phyloP scores from a whole-genome alignment of 1,140 invertebrate genomes.

The Rhopalosiphum padi region DNA sequence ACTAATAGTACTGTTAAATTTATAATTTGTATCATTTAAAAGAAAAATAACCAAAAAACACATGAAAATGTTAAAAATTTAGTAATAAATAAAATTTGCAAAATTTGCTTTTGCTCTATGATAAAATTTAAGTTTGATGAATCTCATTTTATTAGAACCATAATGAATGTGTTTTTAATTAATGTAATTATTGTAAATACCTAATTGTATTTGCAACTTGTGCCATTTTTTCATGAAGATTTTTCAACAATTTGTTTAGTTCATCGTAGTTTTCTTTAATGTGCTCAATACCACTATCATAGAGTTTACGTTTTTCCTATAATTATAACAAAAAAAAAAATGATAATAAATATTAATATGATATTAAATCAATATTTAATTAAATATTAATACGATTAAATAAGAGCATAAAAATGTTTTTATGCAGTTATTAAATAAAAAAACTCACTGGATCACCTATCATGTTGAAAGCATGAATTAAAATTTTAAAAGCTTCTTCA shows the following conservation, averaged over 20 bases:
- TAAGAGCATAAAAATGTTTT: constrained; percentile 20
- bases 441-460: constrained; percentile 85
- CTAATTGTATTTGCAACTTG: constrained; percentile 88
- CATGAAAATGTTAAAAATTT: too few species aligned
- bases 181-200: constrained; percentile 61
- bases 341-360: too few species aligned
- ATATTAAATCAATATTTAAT: too few species aligned
- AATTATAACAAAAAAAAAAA: constrained; percentile 61
- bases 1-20: too few species aligned
- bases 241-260: constrained; percentile 79
- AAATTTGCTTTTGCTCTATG: not conserved
- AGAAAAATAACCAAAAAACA: too few species aligned
- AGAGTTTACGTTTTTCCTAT: constrained; percentile 79
- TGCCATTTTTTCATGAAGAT: constrained; percentile 91
- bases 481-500: constrained; percentile 94
- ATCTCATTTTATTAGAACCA: not conserved
- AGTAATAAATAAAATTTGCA: not conserved
- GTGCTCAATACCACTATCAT: constrained; percentile 77
- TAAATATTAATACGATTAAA: constrained; percentile 32
- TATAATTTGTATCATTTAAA: too few species aligned
- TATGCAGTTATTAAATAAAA: not conserved
- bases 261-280: constrained; percentile 85
- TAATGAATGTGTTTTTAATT: not conserved
- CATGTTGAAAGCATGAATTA: constrained; percentile 92
- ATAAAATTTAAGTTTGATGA: not conserved